Base-by-base conservation (phyloP, 2,797 vertebrate genomes). In the Sciaenops ocellatus region DNA sequence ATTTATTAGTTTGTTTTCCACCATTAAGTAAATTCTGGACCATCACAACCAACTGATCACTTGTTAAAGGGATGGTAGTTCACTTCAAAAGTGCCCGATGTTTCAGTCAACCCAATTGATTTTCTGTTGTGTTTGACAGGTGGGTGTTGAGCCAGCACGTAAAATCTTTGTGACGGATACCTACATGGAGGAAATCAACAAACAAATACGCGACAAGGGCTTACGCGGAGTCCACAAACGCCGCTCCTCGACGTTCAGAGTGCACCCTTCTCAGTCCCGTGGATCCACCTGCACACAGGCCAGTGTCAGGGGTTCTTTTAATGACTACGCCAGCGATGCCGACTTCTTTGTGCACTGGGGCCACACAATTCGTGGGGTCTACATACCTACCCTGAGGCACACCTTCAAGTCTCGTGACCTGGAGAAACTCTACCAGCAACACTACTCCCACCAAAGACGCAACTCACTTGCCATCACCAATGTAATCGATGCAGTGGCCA, bases 381-480 rank as follows among this genome's bases (percentile, higher is more conserved):
- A 92, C 72, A 79, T 96, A 34, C 95, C 95, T 38, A 92, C 86
- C 28, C 73, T 96, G 60, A 91, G 93, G 68, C 95, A 95, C 87
- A 94, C 93, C 70, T 96, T 96, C 71, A 95, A 94, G 82, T 95
- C 95, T 22, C 69, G 63, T 0, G 92, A 95, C 70, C 80, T 96
- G 74, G 96, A 96, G 83, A 95, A 91, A 72, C 94, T 96, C 59
- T 96, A 96, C 91, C 95, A 96, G 85, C 87, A 92, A 16, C 94
- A 96, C 88, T 95, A 94, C 8, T 95, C 93, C 17, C 91, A 93
- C 82, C 95, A 95, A 65, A 93, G 95, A 73, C 93, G 94, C 20
- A 95, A 92, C 67, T 96, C 95, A 28, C 71, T 96, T 0, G 93
- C 94, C 18, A 73, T 95, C 82, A 95, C 94, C 18, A 95, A 95